phyloP scores from a whole-genome alignment of 2,113 vertebrate species.

The Thermophis baileyi region DNA sequence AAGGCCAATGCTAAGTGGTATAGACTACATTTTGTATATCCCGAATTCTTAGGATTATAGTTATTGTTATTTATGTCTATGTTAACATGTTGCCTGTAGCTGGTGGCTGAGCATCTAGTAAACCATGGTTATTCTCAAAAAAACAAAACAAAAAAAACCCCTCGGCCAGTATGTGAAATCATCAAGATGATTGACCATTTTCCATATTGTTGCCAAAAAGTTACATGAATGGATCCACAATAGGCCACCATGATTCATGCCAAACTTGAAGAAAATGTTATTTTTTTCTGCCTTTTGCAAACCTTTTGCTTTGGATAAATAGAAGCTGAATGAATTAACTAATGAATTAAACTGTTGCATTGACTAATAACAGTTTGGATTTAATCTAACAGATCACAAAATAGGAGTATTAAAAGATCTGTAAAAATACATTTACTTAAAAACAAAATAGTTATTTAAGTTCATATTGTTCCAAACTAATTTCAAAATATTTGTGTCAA shows the following conservation, averaged over 20 bases:
- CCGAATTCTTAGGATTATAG: neutral
- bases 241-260: neutral
- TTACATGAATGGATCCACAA: neutral
- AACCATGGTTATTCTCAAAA: neutral
- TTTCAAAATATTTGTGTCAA: neutral
- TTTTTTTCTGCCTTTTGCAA: neutral
- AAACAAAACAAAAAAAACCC: neutral
- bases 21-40: neutral
- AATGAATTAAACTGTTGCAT: neutral
- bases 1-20: neutral
- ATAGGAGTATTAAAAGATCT: neutral
- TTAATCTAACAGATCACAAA: neutral
- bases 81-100: neutral
- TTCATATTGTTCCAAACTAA: neutral
- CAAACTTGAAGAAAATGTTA: neutral
- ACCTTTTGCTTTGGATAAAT: neutral
- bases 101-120: neutral
- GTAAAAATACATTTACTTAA: neutral
- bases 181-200: neutral
- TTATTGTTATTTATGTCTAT: neutral
- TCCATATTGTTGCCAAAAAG: neutral
- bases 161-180: neutral
- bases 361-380: neutral
- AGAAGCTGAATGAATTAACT: neutral
- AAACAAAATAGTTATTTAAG: neutral